A percentile compares a stretch with the other conserved stretches of the same genome.
These are phyloP conservation scores for Acromyrmex charruanus DNA, from an alignment of 1,140 invertebrate genomes.

Conservation along the genomic window DNA sequence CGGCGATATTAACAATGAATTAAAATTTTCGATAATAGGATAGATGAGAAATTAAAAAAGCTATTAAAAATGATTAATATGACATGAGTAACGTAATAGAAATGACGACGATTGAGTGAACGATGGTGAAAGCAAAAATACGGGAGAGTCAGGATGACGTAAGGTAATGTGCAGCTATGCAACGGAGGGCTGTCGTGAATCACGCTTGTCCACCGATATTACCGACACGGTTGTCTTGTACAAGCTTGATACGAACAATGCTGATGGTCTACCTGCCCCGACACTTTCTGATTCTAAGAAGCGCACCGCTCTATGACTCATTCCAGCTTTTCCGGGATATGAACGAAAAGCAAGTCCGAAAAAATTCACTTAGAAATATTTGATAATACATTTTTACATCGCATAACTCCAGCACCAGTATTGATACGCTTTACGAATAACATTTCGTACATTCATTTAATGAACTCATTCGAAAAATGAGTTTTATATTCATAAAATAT, in stretches of 20 bases:
- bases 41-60: background rate
- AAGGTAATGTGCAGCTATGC: conserved; percentile 57
- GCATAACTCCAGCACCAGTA: background rate
- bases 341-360: background rate
- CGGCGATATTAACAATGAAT: background rate
- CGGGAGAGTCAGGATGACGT: conserved; percentile 44
- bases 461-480: background rate
- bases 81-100: background rate
- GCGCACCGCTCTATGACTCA: conserved; percentile 49
- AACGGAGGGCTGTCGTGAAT: conserved; percentile 63
- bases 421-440: background rate
- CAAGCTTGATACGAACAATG: background rate
- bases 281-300: conserved; percentile 16
- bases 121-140: conserved; percentile 76
- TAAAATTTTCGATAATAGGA: background rate
- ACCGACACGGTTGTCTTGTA: conserved; percentile 52
- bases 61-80: background rate
- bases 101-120: conserved; percentile 49
- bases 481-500: background rate
- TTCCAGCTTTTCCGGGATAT: conserved; percentile 17
- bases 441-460: background rate
- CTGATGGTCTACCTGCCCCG: conserved; percentile 9
- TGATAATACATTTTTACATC: background rate
- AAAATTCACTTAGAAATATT: background rate
- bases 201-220: conserved; percentile 2